These are phyloP conservation scores for Aphelinus certus DNA, from an alignment of 1,140 invertebrate species.

Conservation along the genomic window DNA sequence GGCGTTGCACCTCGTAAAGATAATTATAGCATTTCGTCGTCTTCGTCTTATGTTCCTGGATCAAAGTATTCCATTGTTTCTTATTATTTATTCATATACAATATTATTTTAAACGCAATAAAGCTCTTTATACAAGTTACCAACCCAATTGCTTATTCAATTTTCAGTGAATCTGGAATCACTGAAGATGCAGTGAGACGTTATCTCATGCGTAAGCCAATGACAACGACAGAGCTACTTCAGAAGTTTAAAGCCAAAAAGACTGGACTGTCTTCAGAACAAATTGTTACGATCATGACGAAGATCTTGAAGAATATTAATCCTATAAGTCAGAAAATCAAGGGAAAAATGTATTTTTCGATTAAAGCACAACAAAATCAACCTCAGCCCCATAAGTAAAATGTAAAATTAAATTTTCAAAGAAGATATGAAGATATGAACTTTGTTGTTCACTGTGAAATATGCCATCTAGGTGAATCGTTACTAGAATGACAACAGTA, in stretches of 20 bases:
- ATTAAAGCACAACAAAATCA: constrained; percentile 71
- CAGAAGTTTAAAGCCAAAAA: constrained; percentile 97
- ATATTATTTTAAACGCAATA: no score
- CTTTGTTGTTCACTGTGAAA: no score
- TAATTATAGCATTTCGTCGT: constrained; percentile 53
- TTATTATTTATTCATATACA: background rate
- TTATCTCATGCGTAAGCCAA: constrained; percentile 93
- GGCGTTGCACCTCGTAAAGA: constrained; percentile 42
- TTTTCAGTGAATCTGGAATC: constrained; percentile 83
- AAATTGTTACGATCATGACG: constrained; percentile 92
- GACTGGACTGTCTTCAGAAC: constrained; percentile 87
- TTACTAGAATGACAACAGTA: no score
- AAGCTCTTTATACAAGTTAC: no score
- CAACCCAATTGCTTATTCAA: constrained; percentile 23
- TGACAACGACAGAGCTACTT: constrained; percentile 93
- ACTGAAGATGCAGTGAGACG: constrained; percentile 93
- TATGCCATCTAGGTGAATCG: no score
- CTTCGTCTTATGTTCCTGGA: constrained; percentile 62
- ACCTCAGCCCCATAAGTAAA: constrained; percentile 1
- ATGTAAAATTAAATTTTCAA: background rate
- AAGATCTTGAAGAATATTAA: constrained; percentile 95
- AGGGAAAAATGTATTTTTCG: constrained; percentile 94
- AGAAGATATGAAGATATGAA: no score
- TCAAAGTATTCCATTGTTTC: constrained; percentile 52
- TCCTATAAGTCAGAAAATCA: constrained; percentile 90